Evolutionary conservation across 2,888 invertebrate genomes (phyloP), one percentile per base, ranked within the genome.

Genomic region (Cacoxenus indagator): DNA sequence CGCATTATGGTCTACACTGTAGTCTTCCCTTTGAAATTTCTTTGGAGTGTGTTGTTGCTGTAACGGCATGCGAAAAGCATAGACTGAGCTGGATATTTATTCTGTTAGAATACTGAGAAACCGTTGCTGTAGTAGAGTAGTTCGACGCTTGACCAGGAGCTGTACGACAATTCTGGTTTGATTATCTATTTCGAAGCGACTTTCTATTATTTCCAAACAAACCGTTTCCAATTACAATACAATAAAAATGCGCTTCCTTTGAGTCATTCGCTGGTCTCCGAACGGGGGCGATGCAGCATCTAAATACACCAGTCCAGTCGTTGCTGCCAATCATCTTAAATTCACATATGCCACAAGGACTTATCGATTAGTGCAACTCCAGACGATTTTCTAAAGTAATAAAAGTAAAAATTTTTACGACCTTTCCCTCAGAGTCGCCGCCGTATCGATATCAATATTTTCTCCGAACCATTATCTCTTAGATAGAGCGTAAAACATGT

Each of bases 381-480:
- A 22, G 62, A 55, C 31, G 45, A 43, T 51, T 61, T 62, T 62
- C 62, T 61, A 57, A 27, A 54, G 37, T 37, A 55, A 43, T 55
- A 37, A 67, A 64, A 48, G 59, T 46, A 48, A n/a, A n/a, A 62
- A 62, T 62, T 62, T 67, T 67, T 67, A 67, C 67, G 67, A 67
- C 67, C 45, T 62, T 62, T 51, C 51, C 19, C 19, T 51, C 22
- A 19, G 17, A 14, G 51, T 51, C 51, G 22, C 17, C 9, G 19
- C 11, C 51, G 22, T 22, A 51, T 51, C 51, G 22, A 51, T 59
- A 67, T 67, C 59, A 59, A 59, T 67, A 67, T 46, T 59, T 67
- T 29, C 51, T 19, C 51, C 27, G 59, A 65, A 65, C 46, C 27
- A 67, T 67, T 67, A 67, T 67, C 66, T 64, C 22, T 19, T 24